Evolutionary conservation across 1,140 invertebrate genomes (phyloP).

Genomic region (Trichoplusia ni): DNA sequence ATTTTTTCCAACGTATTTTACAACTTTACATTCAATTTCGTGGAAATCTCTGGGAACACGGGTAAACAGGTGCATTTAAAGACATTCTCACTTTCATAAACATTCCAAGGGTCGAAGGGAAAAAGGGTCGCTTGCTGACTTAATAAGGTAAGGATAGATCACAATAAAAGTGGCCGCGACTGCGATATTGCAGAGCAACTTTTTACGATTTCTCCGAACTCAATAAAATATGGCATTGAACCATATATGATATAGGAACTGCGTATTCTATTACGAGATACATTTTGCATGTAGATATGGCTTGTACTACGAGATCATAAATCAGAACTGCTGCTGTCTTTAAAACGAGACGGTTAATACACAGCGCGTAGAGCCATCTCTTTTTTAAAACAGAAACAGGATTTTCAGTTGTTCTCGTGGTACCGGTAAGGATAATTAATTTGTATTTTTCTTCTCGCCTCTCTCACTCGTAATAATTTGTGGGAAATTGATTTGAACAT

Average conservation of each 20-base stretch:
- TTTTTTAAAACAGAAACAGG: no score
- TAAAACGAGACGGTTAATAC: no score
- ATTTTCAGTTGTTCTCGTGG: no score
- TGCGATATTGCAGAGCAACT: slow-evolving; percentile 53
- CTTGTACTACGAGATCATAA: no score
- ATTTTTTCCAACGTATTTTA: not conserved
- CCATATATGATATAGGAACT: slow-evolving; percentile 10
- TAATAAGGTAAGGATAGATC: slow-evolving; percentile 65
- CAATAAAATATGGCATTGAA: slow-evolving; percentile 39
- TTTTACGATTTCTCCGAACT: slow-evolving; percentile 55
- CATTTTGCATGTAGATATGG: not conserved
- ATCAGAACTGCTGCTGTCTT: no score
- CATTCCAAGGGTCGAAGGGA: slow-evolving; percentile 46
- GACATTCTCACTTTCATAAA: slow-evolving; percentile 66
- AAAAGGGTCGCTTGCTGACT: slow-evolving; percentile 65
- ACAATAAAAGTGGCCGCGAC: slow-evolving; percentile 51
- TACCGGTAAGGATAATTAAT: no score
- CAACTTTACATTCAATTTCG: not conserved
- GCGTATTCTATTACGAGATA: not conserved
- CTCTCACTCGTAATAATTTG: not conserved
- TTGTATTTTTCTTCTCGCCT: no score
- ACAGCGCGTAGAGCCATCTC: no score
- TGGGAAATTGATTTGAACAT: no score
- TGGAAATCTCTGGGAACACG: slow-evolving; percentile 22
- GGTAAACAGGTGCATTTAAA: slow-evolving; percentile 66